Percentiles rank a stretch among this genome's conserved stretches.
Evolutionary conservation across 2,797 vertebrate genomes (phyloP).

Genomic region (Darevskia mixta): DNA sequence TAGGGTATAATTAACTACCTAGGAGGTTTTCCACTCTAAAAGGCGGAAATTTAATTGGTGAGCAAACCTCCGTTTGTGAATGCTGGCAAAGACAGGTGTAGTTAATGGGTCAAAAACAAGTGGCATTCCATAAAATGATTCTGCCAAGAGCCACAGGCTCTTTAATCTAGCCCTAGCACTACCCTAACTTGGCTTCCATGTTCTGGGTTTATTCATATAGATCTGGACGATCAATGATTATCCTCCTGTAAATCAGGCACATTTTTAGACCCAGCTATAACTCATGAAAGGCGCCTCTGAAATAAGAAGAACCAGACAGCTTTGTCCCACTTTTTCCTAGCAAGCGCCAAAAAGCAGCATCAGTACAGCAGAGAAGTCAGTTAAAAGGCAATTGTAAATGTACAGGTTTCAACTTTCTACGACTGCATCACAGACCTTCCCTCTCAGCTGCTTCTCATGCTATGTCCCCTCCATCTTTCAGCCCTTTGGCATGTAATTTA

Average conservation of each 20-base stretch:
- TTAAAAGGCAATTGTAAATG: not conserved
- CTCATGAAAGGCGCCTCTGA: slow-evolving; percentile 30
- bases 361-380: not conserved
- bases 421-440: not conserved
- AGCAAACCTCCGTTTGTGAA: slow-evolving; percentile 8
- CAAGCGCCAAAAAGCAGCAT: not conserved
- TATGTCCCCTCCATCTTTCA: not conserved
- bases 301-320: slow-evolving; percentile 1
- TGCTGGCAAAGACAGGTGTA: not conserved
- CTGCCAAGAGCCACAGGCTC: not conserved
- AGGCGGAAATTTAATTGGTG: not conserved
- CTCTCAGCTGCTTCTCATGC: slow-evolving; percentile 18
- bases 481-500: slow-evolving; percentile 21
- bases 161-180: not conserved
- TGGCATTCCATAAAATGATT: slow-evolving; percentile 4
- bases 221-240: not conserved
- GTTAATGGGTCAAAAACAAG: slow-evolving; percentile 6
- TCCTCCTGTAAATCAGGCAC: not conserved
- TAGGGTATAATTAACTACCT: slow-evolving; percentile 8
- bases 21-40: not conserved
- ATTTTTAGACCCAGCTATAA: slow-evolving; percentile 5
- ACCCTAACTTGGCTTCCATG: not conserved
- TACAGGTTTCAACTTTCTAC: slow-evolving; percentile 3
- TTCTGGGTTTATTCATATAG: not conserved
- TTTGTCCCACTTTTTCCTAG: not conserved